Evolutionary conservation across 92 coral and sea anemone genomes (phyloP), one percentile per base, ranked within the genome.

Genomic region (Parazoanthus swiftii): DNA sequence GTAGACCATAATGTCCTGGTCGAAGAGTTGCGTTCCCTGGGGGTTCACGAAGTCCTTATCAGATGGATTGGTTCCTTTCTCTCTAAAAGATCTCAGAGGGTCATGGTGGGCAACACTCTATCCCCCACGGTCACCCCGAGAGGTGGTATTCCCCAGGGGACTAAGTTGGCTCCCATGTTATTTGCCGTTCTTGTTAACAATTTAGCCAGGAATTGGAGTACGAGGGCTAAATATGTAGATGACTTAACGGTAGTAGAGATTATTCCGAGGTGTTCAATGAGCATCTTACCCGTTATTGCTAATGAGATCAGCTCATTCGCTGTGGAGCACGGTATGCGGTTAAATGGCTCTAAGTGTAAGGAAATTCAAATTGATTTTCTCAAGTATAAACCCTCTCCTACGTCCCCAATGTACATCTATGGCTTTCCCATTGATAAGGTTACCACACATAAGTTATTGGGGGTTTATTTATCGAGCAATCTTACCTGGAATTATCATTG

Each of bases 41-140:
- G 74, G 6, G 89, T 46, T 35, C 89, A 86, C 68, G 81, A 86
- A 65, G 89, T 86, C 82, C 80, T 74, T 13, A 35, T 72, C 26
- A 86, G 89, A 74, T 86, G 89, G 89, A 39, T 86, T 63, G 82
- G 81, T 29, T 86, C 89, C 2, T 86, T 71, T 65, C 80, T 86
- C 38, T 43, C 82, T 42, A 51, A 66, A 70, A 29, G 88, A 35
- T 85, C 65, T 35, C 65, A 39, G 65, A 65, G 65, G 80, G 88
- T 85, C 4, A 26, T 70, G 20, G n/a, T 82, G 26, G 23, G 88
- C 38, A 85, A 85, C n/a, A 68, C 88, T 11, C 59, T 85, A 20
- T 85, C 80, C 38, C 80, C 79, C 35, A 58, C 88, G 44, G 82
- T 85, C 58, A 70, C 48, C 26, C 88, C 88, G 6, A 23, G 63